These are phyloP conservation scores for Parazoanthus atlanticus DNA, from an alignment of 92 coral and sea anemone species.

Conservation along the genomic window DNA sequence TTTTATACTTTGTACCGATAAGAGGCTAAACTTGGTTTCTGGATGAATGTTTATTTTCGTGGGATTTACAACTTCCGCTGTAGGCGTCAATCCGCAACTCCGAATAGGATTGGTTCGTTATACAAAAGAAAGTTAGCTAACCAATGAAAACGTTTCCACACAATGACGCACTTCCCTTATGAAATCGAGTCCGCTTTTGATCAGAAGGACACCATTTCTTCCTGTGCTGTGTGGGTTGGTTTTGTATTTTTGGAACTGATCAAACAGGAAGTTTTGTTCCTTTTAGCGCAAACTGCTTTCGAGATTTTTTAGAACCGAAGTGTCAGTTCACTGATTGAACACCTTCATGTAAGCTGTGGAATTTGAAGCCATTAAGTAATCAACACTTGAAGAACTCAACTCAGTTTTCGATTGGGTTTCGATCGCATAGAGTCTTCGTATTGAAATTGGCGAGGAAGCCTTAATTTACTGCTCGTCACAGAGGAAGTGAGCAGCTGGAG, in stretches of 20 bases:
- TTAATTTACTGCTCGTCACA: background rate
- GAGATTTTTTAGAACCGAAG: constrained; percentile 12
- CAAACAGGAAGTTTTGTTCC: constrained; percentile 45
- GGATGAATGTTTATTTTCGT: constrained; percentile 16
- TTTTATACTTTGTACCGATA: background rate
- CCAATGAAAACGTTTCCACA: constrained; percentile 17
- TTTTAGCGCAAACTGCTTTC: constrained; percentile 21
- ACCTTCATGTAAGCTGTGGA: background rate
- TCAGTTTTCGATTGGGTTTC: constrained; percentile 4
- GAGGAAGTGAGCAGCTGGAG: constrained; percentile 24
- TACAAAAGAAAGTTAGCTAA: background rate
- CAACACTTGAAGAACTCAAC: constrained; percentile 10
- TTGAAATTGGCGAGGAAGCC: background rate
- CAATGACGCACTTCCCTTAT: constrained; percentile 42
- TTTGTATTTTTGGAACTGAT: constrained; percentile 29
- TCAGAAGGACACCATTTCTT: constrained; percentile 11
- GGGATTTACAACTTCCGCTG: constrained; percentile 29
- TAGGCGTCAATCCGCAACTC: background rate
- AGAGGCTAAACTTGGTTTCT: background rate
- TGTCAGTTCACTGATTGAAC: constrained; percentile 35
- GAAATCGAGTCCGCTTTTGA: background rate
- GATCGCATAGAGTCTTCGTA: background rate
- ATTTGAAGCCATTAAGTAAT: constrained; percentile 24
- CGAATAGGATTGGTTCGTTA: background rate
- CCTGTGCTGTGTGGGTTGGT: constrained; percentile 11